Evolutionary conservation across 2,888 invertebrate genomes (phyloP).

Genomic region (Chirona hameri): DNA sequence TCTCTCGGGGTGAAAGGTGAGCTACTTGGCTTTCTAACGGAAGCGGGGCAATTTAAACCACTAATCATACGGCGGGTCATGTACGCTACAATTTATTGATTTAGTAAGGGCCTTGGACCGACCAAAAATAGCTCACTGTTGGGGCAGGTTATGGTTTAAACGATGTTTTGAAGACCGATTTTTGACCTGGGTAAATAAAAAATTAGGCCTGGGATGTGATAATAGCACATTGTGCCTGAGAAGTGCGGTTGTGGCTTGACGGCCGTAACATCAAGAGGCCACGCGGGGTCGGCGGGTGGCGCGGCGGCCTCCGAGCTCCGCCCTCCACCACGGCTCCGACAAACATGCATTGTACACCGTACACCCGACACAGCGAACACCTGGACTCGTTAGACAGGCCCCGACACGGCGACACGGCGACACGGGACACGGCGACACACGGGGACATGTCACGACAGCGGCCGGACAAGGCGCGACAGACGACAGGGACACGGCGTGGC

Average conservation of each 20-base stretch:
- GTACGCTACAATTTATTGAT: constrained; percentile 24
- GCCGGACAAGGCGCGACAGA: neutral
- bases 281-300: too few species aligned
- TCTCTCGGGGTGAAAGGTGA: constrained; percentile 9
- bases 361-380: neutral
- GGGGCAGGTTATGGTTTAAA: constrained; percentile 27
- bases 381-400: neutral
- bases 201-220: constrained; percentile 11
- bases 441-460: neutral
- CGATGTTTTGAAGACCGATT: constrained; percentile 25
- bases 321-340: too few species aligned
- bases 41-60: constrained; percentile 10
- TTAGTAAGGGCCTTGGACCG: constrained; percentile 1
- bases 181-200: constrained; percentile 29
- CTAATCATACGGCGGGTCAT: constrained; percentile 6
- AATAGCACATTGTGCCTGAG: constrained; percentile 23
- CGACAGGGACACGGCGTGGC: neutral
- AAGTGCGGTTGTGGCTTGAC: neutral
- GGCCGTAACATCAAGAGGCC: too few species aligned
- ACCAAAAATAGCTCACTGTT: constrained; percentile 26
- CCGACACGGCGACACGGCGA: neutral
- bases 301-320: too few species aligned
- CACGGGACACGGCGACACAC: neutral
- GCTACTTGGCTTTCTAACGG: constrained; percentile 22
- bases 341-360: too few species aligned